Base-by-base conservation (phyloP, 1,140 invertebrate genomes). In the Rhagoletis pomonella region DNA sequence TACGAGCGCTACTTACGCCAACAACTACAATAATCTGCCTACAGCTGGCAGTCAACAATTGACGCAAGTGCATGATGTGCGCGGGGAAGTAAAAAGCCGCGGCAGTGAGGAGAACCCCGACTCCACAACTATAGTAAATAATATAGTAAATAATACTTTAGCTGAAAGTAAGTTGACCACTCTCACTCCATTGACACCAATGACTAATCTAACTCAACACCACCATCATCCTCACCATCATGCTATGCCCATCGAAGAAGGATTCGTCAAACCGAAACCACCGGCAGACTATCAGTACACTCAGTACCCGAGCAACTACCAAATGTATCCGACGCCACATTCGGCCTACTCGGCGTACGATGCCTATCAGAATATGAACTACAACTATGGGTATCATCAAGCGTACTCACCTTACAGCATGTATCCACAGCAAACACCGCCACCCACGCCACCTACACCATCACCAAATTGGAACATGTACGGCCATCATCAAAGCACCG, bases 381-480 rank as follows among this genome's bases (percentile, higher is more conserved):
- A 93, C 86, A 93, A 93, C 85, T 93, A 93, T 3, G 90, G 91
- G 0, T 93, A 93, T 81, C 92, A 93, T 81, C 92, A 93, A 89
- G 90, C 92, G 7, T 93, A 93, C 84, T 91, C 91, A 0, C 92
- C 92, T 0, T 93, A 93, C 47, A 89, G 91, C 81, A 93, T 93
- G 92, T 93, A 93, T 87, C 92, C 92, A 14, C 92, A 93, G 86
- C 94, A 95, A 91, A 94, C 94, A 5, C 95, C 91, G 3, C 91
- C 91, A 3, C 91, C 92, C 4, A 92, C 91, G 55, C 91, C 92
- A 84, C 91, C 92, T 9, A 90, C 91, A 6, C 94, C 94, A 50
- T 94, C 94, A 50, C 94, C 94, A 69, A 95, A 95, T 88, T 95
- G 95, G 95, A 95, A 95, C 88, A 89, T 95, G 69, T 95, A 95